These are phyloP conservation scores for Meandrina meandrites DNA, from an alignment of 92 coral and sea anemone genomes.

Conservation along the genomic window DNA sequence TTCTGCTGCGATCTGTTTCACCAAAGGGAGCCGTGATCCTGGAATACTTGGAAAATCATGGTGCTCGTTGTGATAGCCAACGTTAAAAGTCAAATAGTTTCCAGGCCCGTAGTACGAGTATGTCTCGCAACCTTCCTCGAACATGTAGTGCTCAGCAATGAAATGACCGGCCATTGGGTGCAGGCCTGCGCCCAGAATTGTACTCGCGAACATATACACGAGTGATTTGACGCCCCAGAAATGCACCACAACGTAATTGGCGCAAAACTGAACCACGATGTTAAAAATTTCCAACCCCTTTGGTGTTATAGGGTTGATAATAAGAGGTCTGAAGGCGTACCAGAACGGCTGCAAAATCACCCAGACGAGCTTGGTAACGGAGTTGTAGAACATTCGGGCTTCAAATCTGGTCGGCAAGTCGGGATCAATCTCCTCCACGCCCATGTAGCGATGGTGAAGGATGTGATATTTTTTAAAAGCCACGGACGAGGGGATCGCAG, in stretches of 20 bases:
- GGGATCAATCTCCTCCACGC: slow-evolving; percentile 61
- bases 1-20: slow-evolving; percentile 66
- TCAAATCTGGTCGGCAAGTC: slow-evolving; percentile 70
- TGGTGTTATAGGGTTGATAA: slow-evolving; percentile 58
- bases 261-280: slow-evolving; percentile 47
- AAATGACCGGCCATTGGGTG: slow-evolving; percentile 77
- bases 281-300: slow-evolving; percentile 54
- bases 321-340: slow-evolving; percentile 57
- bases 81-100: slow-evolving; percentile 68
- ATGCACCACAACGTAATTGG: slow-evolving; percentile 40
- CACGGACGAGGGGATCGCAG: slow-evolving; percentile 52
- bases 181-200: slow-evolving; percentile 65
- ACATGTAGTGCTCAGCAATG: slow-evolving; percentile 79
- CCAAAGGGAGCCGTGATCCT: slow-evolving; percentile 61
- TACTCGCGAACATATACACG: slow-evolving; percentile 52
- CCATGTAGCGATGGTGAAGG: slow-evolving; percentile 71
- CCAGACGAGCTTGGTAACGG: slow-evolving; percentile 55
- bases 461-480: slow-evolving; percentile 64
- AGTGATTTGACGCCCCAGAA: slow-evolving; percentile 58
- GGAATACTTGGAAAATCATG: slow-evolving; percentile 81
- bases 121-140: slow-evolving; percentile 67
- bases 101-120: slow-evolving; percentile 78
- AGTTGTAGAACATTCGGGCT: slow-evolving; percentile 56
- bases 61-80: slow-evolving; percentile 82
- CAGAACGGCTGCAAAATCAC: slow-evolving; percentile 56